phyloP scores from a whole-genome alignment of 2,113 vertebrate species.

The Podarcis raffonei region DNA sequence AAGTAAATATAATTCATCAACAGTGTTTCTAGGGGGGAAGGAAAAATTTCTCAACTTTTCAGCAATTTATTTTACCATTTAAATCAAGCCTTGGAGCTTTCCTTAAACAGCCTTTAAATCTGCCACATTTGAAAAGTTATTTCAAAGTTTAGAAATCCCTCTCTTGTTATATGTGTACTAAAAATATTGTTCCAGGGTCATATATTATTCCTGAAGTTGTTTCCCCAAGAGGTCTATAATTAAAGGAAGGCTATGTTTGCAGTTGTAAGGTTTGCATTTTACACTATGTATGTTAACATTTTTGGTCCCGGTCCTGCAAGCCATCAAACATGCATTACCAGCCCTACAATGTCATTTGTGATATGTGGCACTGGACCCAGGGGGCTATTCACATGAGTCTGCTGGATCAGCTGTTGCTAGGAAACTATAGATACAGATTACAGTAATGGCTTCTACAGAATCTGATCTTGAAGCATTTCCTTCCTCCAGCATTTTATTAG shows the following conservation, averaged over 20 bases:
- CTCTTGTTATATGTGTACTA: conserved; percentile 62
- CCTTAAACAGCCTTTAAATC: conserved; percentile 60
- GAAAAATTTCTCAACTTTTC: conserved; percentile 37
- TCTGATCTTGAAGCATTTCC: conserved; percentile 69
- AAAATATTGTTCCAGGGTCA: conserved; percentile 62
- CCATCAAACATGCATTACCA: conserved; percentile 21
- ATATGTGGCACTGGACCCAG: conserved; percentile 44
- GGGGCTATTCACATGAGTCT: conserved; percentile 54
- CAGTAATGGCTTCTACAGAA: conserved; percentile 72
- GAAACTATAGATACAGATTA: conserved; percentile 63
- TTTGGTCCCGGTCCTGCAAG: conserved; percentile 47
- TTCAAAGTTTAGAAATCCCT: conserved; percentile 64
- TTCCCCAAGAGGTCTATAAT: conserved; percentile 50
- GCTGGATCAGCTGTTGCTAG: conserved; percentile 45
- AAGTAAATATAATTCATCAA: conserved; percentile 55
- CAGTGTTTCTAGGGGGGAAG: conserved; percentile 53
- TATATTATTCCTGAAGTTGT: conserved; percentile 61
- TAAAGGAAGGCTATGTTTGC: conserved; percentile 48
- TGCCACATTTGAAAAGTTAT: conserved; percentile 60
- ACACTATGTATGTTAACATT: conserved; percentile 47
- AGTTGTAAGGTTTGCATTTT: conserved; percentile 59
- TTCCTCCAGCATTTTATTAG: conserved; percentile 63
- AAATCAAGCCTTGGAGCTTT: conserved; percentile 57
- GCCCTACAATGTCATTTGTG: conserved; percentile 36
- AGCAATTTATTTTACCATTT: conserved; percentile 55